Evolutionary conservation across 2,888 invertebrate genomes (phyloP).

Genomic region (Tenthredo amoena): DNA sequence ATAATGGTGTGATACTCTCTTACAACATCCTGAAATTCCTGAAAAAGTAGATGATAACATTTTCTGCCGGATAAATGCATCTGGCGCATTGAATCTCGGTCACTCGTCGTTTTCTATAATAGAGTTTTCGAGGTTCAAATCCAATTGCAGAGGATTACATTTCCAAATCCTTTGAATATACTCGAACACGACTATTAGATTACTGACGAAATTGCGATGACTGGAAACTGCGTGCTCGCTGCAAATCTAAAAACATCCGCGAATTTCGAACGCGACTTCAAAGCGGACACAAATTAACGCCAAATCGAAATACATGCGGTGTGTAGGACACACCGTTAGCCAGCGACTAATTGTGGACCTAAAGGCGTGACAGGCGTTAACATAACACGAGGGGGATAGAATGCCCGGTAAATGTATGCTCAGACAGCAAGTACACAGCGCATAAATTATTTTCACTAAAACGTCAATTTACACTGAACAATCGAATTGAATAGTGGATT

Average conservation of each 20-base stretch:
- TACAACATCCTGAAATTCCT: too few species aligned
- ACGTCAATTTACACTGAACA: neutral
- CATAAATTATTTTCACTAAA: constrained; percentile 6
- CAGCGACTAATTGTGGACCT: neutral
- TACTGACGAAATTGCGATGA: neutral
- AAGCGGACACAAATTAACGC: neutral
- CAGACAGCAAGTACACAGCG: neutral
- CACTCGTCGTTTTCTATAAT: neutral
- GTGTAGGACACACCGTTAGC: neutral
- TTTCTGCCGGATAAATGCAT: too few species aligned
- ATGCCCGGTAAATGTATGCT: neutral
- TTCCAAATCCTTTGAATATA: neutral
- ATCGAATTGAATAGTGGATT: neutral
- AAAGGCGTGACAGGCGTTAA: neutral
- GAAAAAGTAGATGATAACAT: too few species aligned
- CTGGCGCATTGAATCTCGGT: too few species aligned
- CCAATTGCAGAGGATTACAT: neutral
- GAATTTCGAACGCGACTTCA: neutral
- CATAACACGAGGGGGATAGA: constrained; percentile 15
- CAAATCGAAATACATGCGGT: neutral
- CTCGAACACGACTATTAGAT: neutral
- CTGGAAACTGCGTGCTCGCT: neutral
- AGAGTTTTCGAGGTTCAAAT: neutral
- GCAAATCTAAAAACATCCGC: neutral
- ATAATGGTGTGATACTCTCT: neutral